phyloP scores from a whole-genome alignment of 2,113 vertebrate species.

The Etheostoma cragini region DNA sequence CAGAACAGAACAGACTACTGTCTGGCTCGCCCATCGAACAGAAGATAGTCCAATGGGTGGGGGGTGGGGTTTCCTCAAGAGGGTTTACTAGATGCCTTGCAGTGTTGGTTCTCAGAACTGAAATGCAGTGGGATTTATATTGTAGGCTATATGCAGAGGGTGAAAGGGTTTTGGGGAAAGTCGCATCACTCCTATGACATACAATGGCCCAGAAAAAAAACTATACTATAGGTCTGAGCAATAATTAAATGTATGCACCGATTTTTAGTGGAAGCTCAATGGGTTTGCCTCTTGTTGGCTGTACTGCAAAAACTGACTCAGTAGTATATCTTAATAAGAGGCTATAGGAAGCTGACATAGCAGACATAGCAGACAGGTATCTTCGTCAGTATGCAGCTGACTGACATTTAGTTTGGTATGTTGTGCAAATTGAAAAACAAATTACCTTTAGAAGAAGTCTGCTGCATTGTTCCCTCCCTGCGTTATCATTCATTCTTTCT shows the following conservation, averaged over 20 bases:
- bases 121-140: constrained; percentile 37
- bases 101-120: constrained; percentile 40
- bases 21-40: constrained; percentile 31
- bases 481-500: neutral
- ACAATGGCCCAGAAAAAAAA: neutral
- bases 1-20: neutral
- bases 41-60: constrained; percentile 42
- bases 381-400: neutral
- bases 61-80: constrained; percentile 44
- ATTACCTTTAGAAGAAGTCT: neutral
- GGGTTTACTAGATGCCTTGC: constrained; percentile 61
- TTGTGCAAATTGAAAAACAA: neutral
- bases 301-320: neutral
- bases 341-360: neutral
- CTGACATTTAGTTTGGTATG: neutral
- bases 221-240: neutral
- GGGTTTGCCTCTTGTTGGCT: neutral
- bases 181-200: constrained; percentile 5
- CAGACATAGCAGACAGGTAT: neutral
- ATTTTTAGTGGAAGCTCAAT: neutral
- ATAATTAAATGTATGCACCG: neutral
- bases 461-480: neutral
- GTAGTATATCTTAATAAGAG: neutral
- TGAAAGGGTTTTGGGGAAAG: neutral
- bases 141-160: neutral